Percentiles rank a stretch among this genome's conserved stretches.
Evolutionary conservation across 2,888 invertebrate genomes (phyloP).

Genomic region (Xanthia icteritia): DNA sequence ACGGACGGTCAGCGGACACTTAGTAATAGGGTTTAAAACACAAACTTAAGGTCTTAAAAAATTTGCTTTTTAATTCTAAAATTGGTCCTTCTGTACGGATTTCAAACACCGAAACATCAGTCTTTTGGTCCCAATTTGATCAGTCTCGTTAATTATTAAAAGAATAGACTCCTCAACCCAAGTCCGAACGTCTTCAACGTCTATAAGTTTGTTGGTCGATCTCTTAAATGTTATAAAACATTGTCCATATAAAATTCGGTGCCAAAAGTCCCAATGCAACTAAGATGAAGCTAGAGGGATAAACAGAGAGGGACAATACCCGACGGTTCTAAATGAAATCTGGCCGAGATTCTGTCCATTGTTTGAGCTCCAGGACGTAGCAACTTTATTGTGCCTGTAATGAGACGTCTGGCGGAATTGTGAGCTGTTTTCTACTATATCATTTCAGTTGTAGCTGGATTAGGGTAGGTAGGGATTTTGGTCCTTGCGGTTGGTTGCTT

Average conservation of each 20-base stretch:
- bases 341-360: constrained; percentile 69
- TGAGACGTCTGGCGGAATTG: constrained; percentile 68
- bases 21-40: neutral
- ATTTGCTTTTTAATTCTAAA: neutral
- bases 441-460: constrained; percentile 48
- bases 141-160: no score
- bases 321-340: constrained; percentile 69
- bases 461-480: constrained; percentile 20
- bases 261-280: constrained; percentile 48
- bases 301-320: constrained; percentile 62
- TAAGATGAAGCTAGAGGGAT: constrained; percentile 58
- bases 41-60: neutral
- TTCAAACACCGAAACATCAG: neutral
- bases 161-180: no score
- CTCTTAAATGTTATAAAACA: constrained; percentile 10
- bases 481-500: neutral
- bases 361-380: constrained; percentile 71
- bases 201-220: neutral
- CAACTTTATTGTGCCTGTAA: constrained; percentile 75
- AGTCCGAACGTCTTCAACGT: no score
- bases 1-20: no score
- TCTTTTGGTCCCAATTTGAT: neutral
- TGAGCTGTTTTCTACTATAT: constrained; percentile 57
- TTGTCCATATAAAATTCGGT: constrained; percentile 31
- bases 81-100: neutral